A percentile compares a stretch with the other conserved stretches of the same genome.
phyloP scores from a whole-genome alignment of 2,113 vertebrate species.

The Fulmarus glacialis region DNA sequence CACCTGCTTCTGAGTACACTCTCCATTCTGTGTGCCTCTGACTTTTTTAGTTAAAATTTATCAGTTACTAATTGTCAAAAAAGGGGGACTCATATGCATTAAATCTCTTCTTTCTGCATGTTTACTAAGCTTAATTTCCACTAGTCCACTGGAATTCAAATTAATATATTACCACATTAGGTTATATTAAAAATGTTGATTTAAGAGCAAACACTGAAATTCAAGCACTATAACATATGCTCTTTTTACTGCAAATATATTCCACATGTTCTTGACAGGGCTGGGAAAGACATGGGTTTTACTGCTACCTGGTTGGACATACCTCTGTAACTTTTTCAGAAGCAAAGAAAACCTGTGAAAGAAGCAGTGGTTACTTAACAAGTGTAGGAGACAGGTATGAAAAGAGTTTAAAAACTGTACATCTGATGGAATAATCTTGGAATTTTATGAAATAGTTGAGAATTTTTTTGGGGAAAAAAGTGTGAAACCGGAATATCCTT shows the following conservation, averaged over 20 bases:
- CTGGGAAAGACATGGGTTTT: constrained; percentile 78
- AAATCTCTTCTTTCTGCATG: neutral
- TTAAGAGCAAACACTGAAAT: neutral
- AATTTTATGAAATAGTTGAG: neutral
- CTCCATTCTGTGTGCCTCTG: neutral
- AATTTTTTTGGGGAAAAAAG: neutral
- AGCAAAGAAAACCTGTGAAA: constrained; percentile 80
- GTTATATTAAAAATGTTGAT: neutral
- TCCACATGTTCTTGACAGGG: constrained; percentile 73
- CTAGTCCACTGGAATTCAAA: neutral
- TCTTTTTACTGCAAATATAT: neutral
- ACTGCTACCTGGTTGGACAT: constrained; percentile 85
- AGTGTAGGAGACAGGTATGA: constrained; percentile 84
- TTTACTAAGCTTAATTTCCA: neutral
- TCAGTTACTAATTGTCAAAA: neutral
- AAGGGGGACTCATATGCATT: neutral
- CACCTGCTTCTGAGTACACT: neutral
- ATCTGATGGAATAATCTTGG: neutral
- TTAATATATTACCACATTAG: neutral
- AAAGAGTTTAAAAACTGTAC: neutral
- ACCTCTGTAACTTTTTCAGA: constrained; percentile 80
- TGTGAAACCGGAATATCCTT: neutral
- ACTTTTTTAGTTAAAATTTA: neutral
- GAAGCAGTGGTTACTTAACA: constrained; percentile 72
- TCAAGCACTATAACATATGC: neutral